Evolutionary conservation across 1,140 invertebrate species (phyloP).

Genomic region (Asbolus verrucosus): DNA sequence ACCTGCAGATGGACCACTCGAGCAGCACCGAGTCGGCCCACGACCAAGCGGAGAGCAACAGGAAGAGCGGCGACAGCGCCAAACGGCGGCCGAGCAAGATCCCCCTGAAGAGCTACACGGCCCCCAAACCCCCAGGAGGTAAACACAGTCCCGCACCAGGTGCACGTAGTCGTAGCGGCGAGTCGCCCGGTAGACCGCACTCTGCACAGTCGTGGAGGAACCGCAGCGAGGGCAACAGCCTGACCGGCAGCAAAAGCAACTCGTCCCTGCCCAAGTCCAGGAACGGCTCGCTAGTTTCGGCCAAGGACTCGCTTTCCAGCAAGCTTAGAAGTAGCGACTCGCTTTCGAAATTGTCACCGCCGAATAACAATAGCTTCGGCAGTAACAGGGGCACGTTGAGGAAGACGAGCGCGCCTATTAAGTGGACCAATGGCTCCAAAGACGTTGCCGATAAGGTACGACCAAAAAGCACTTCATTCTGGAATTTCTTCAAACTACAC

Average conservation of each 20-base stretch:
- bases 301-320: conserved; percentile 72
- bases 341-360: conserved; percentile 56
- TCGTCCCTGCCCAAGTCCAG: conserved; percentile 62
- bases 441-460: conserved; percentile 72
- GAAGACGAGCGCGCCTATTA: conserved; percentile 24
- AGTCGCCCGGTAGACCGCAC: conserved; percentile 67
- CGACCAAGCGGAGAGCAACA: conserved; percentile 66
- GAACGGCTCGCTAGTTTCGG: conserved; percentile 65
- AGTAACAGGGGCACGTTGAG: conserved; percentile 45
- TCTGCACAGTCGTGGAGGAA: conserved; percentile 67
- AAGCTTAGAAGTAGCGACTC: conserved; percentile 69
- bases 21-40: conserved; percentile 75
- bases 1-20: conserved; percentile 69
- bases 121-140: conserved; percentile 71
- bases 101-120: conserved; percentile 70
- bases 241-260: conserved; percentile 58
- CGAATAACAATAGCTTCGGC: conserved; percentile 47
- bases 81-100: conserved; percentile 76
- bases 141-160: conserved; percentile 65
- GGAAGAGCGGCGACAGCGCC: conserved; percentile 66
- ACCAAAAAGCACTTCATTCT: conserved; percentile 72
- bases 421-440: conserved; percentile 39
- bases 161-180: conserved; percentile 67
- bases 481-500: conserved; percentile 74
- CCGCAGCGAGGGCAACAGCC: conserved; percentile 60